These are phyloP conservation scores for Anguilla japonica DNA, from an alignment of 2,113 vertebrate species.

Conservation along the genomic window DNA sequence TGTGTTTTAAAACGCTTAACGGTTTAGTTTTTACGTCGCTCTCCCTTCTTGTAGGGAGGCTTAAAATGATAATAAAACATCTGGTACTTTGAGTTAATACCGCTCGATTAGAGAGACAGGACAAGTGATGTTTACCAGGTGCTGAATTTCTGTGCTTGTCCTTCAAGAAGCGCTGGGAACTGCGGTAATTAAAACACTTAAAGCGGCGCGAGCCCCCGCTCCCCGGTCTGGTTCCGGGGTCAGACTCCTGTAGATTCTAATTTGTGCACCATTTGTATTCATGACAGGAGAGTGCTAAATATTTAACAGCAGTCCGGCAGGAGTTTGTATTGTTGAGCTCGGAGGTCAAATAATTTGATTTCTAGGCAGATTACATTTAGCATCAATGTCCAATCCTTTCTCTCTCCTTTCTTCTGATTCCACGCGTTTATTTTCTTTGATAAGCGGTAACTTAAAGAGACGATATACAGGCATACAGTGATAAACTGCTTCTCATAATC, in stretches of 20 bases:
- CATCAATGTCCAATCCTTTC: constrained; percentile 82
- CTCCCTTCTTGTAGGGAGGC: background rate
- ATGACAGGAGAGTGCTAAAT: constrained; percentile 92
- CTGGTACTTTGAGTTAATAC: constrained; percentile 56
- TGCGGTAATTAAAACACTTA: constrained; percentile 94
- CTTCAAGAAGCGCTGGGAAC: constrained; percentile 81
- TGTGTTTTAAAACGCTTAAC: background rate
- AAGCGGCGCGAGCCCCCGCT: constrained; percentile 78
- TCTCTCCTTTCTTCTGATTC: constrained; percentile 51
- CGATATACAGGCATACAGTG: constrained; percentile 37
- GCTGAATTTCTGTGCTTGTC: constrained; percentile 76
- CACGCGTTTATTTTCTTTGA: constrained; percentile 61
- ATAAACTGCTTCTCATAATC: constrained; percentile 56
- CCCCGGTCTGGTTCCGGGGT: constrained; percentile 88
- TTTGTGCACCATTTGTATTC: constrained; percentile 98
- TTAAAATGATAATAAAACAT: constrained; percentile 19
- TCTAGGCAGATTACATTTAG: constrained; percentile 90
- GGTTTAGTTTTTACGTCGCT: background rate
- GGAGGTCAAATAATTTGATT: constrained; percentile 98
- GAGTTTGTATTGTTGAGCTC: constrained; percentile 82
- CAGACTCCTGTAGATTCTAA: constrained; percentile 97
- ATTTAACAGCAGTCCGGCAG: constrained; percentile 89
- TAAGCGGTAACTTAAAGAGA: constrained; percentile 56
- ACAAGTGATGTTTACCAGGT: constrained; percentile 64
- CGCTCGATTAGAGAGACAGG: constrained; percentile 51